Percentiles rank a stretch among this genome's conserved stretches.
Evolutionary conservation across 2,888 invertebrate species (phyloP).

Genomic region (Dynastes hyllus): DNA sequence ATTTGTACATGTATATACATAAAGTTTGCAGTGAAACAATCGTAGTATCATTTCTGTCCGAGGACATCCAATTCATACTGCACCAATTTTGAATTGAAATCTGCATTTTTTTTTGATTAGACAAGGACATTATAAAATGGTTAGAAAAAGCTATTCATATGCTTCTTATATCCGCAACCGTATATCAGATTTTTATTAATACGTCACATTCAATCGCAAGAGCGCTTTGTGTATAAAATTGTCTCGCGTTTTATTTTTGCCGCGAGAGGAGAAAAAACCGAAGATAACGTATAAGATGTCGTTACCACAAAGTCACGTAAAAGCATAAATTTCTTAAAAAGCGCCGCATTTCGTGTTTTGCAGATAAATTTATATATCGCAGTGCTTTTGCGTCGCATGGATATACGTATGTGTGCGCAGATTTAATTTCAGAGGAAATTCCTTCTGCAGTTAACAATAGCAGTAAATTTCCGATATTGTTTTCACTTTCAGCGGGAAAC

Average conservation of each 20-base stretch:
- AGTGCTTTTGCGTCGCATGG: background rate
- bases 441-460: slow-evolving; percentile 32
- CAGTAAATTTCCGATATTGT: slow-evolving; percentile 35
- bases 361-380: slow-evolving; percentile 17
- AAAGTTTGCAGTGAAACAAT: no score
- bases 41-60: no score
- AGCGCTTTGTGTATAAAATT: background rate
- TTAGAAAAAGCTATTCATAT: slow-evolving; percentile 56
- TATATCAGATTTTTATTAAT: slow-evolving; percentile 58
- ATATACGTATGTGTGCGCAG: slow-evolving; percentile 11
- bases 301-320: slow-evolving; percentile 9
- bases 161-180: slow-evolving; percentile 57
- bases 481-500: slow-evolving; percentile 12
- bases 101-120: no score
- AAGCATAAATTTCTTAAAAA: slow-evolving; percentile 19
- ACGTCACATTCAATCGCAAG: slow-evolving; percentile 52
- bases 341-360: background rate
- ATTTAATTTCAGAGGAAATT: slow-evolving; percentile 33
- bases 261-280: background rate
- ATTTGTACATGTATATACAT: no score
- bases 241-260: background rate
- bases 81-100: no score
- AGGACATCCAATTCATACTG: no score
- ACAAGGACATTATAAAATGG: no score
- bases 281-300: slow-evolving; percentile 9